Conservation (phyloP, 2,797 vertebrate genomes). For the Mus minutoides region DNA sequence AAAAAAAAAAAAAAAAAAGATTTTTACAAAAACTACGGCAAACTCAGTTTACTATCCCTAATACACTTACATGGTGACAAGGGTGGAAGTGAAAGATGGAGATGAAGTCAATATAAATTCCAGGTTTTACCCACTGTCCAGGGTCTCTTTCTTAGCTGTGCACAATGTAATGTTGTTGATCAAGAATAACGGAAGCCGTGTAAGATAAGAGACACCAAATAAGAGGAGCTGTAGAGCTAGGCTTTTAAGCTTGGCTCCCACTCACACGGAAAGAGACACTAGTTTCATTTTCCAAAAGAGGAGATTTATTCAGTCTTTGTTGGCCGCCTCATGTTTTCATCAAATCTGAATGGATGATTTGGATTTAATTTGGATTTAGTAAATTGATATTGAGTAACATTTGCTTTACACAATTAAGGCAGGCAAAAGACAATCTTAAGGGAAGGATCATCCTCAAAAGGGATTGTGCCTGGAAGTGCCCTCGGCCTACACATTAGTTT, state of each 20-base stretch:
- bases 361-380: neutral
- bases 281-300: conserved; percentile 11
- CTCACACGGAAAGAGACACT: neutral
- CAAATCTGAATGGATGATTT: neutral
- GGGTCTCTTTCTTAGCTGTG: neutral
- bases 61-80: neutral
- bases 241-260: neutral
- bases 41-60: neutral
- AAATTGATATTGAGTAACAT: neutral
- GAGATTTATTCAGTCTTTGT: neutral
- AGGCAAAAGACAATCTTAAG: neutral
- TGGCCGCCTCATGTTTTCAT: neutral
- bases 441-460: neutral
- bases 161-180: neutral
- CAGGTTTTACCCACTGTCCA: neutral
- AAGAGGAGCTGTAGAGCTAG: neutral
- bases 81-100: neutral
- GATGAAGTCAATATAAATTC: neutral
- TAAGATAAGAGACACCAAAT: neutral
- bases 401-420: neutral
- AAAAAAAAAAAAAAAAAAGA: neutral
- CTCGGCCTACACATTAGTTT: neutral
- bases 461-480: neutral
- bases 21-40: neutral
- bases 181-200: neutral